These are phyloP conservation scores for Aphidius ervi DNA, from an alignment of 1,140 invertebrate genomes.

Conservation along the genomic window DNA sequence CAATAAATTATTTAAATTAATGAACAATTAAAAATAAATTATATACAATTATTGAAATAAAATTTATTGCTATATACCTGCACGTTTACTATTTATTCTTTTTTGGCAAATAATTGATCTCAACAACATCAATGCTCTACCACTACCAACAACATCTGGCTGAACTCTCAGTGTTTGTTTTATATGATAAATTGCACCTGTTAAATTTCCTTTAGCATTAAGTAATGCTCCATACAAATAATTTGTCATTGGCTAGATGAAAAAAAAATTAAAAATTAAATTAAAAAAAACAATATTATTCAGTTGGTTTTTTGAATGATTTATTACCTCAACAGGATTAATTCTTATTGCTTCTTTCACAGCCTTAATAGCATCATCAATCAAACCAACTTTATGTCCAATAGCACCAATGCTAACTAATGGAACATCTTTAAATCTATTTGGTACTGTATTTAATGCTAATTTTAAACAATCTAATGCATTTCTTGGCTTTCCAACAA, in stretches of 20 bases:
- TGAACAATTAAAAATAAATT: background rate
- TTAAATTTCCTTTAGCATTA: conserved; percentile 62
- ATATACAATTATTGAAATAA: background rate
- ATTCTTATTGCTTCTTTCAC: conserved; percentile 58
- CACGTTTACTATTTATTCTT: conserved; percentile 32
- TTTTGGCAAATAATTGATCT: conserved; percentile 60
- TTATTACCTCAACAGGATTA: conserved; percentile 61
- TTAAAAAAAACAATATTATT: background rate
- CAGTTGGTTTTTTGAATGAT: background rate
- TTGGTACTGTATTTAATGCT: conserved; percentile 54
- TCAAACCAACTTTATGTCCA: conserved; percentile 60
- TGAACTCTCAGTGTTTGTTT: conserved; percentile 62
- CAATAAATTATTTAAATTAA: background rate
- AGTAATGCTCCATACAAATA: conserved; percentile 65
- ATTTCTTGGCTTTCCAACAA: conserved; percentile 59
- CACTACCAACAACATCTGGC: conserved; percentile 52
- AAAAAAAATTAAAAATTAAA: conserved; percentile 22
- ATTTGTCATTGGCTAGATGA: conserved; percentile 63
- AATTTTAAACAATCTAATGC: conserved; percentile 63
- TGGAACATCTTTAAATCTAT: conserved; percentile 57
- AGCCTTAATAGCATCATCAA: conserved; percentile 58
- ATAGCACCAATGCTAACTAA: conserved; percentile 62
- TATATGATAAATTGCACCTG: conserved; percentile 65
- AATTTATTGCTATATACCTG: conserved; percentile 16
- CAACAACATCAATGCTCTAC: conserved; percentile 53